Evolutionary conservation across 2,113 vertebrate species (phyloP).

Genomic region (Notiomystis cincta): DNA sequence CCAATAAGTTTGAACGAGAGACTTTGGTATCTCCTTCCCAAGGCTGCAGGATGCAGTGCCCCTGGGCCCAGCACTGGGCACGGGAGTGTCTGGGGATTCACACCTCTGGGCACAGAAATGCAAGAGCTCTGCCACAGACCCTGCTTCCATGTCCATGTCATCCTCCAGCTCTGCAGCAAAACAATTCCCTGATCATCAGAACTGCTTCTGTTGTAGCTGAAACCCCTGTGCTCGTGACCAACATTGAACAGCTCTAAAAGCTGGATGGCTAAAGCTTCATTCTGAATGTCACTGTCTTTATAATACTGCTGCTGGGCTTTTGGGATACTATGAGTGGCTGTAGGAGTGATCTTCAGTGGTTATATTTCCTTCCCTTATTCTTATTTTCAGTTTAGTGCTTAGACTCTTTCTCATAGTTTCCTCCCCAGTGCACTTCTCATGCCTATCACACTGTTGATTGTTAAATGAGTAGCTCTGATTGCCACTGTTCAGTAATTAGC

Average conservation of each 20-base stretch:
- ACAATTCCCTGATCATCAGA: neutral
- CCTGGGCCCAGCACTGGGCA: fast-evolving
- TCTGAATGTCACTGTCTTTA: neutral
- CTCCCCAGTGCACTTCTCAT: neutral
- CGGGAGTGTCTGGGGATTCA: fast-evolving
- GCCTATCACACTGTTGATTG: neutral
- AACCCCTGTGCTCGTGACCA: neutral
- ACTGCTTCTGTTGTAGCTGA: neutral
- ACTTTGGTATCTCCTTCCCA: neutral
- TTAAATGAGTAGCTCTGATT: neutral
- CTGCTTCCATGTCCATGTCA: fast-evolving
- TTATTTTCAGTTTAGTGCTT: neutral
- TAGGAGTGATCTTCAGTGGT: neutral
- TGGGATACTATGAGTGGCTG: fast-evolving
- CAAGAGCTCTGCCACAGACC: neutral
- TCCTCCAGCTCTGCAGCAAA: neutral
- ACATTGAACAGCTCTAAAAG: neutral
- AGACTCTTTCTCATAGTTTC: neutral
- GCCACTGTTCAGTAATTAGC: neutral
- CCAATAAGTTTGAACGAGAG: fast-evolving
- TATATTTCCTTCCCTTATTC: neutral
- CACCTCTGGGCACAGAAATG: fast-evolving
- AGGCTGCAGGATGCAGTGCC: fast-evolving
- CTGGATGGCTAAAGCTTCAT: neutral
- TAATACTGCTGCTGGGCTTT: neutral